A percentile compares a stretch with the other conserved stretches of the same genome.
These are phyloP conservation scores for Lepidochrysops patricia DNA, from an alignment of 2,888 invertebrate genomes.

Conservation along the genomic window DNA sequence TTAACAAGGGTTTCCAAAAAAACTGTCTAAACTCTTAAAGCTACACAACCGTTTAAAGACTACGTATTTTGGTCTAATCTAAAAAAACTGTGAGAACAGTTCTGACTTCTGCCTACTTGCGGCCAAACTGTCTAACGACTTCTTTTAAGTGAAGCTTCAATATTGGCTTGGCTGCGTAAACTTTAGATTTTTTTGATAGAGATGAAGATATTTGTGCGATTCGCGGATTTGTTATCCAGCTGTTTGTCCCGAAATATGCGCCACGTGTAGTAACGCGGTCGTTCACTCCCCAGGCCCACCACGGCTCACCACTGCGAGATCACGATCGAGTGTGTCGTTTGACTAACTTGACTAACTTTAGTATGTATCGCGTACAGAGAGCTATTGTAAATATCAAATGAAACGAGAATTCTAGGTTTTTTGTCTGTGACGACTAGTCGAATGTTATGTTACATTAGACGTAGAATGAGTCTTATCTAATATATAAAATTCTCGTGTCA, in stretches of 20 bases:
- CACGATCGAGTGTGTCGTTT: neutral
- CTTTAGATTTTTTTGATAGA: neutral
- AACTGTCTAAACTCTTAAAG: too few relatives aligned
- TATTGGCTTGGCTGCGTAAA: neutral
- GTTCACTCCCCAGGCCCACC: neutral
- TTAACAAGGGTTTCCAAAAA: too few relatives aligned
- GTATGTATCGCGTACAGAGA: neutral
- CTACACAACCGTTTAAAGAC: too few relatives aligned
- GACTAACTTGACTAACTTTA: neutral
- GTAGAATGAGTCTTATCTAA: too few relatives aligned
- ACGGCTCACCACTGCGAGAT: neutral
- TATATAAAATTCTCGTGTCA: too few relatives aligned
- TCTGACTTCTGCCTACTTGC: too few relatives aligned
- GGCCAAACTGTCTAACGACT: too few relatives aligned
- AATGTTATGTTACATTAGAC: too few relatives aligned
- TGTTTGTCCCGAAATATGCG: neutral
- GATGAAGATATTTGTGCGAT: neutral
- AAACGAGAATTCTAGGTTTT: neutral
- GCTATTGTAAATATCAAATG: neutral
- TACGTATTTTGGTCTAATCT: too few relatives aligned
- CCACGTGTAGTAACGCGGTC: constrained; percentile 3
- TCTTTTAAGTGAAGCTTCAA: too few relatives aligned
- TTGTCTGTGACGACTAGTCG: too few relatives aligned
- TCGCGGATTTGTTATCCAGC: neutral
- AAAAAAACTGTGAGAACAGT: too few relatives aligned